These are phyloP conservation scores for Dicrurus megarhynchus DNA, from an alignment of 2,113 vertebrate genomes.

Conservation along the genomic window DNA sequence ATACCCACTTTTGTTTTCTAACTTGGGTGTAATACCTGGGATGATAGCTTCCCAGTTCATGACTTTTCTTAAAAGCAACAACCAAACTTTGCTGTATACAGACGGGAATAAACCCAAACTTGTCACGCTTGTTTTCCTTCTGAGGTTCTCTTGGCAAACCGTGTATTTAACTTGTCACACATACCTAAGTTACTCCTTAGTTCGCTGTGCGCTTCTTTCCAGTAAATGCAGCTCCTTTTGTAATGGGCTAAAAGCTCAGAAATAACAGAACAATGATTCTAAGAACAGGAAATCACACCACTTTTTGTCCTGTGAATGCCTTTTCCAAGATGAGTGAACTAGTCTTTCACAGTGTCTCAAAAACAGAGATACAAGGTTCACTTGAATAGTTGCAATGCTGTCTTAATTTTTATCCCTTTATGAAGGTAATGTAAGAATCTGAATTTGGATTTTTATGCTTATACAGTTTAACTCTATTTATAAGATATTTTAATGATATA, in stretches of 20 bases:
- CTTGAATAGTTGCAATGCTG: background rate
- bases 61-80: background rate
- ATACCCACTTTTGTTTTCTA: background rate
- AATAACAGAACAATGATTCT: background rate
- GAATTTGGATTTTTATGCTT: background rate
- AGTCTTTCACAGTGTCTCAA: background rate
- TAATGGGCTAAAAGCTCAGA: background rate
- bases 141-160: background rate
- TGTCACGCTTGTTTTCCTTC: background rate
- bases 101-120: background rate
- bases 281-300: background rate
- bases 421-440: background rate
- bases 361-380: slow-evolving; percentile 11
- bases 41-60: background rate
- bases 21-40: background rate
- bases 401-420: slow-evolving; percentile 27
- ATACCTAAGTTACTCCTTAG: background rate
- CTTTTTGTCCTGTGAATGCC: background rate
- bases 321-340: slow-evolving; percentile 9
- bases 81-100: background rate
- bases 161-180: background rate
- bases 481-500: background rate
- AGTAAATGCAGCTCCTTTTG: background rate
- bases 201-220: background rate
- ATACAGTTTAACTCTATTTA: background rate